phyloP scores from a whole-genome alignment of 2,113 vertebrate genomes.

The Scolopax mira region DNA sequence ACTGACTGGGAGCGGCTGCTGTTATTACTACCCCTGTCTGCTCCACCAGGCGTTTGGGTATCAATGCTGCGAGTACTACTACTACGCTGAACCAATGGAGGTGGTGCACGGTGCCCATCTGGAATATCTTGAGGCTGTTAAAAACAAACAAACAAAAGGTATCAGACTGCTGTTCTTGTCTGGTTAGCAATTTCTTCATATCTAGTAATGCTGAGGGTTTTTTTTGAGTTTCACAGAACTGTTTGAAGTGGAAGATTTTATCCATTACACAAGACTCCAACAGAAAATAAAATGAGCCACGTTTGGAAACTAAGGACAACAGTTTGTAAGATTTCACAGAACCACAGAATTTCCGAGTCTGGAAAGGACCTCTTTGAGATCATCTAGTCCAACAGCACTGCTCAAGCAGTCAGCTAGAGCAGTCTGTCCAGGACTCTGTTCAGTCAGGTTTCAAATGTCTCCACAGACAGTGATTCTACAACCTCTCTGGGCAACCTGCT shows the following conservation, averaged over 20 bases:
- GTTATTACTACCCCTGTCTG: constrained; percentile 87
- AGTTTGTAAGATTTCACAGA: not conserved
- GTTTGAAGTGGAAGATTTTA: not conserved
- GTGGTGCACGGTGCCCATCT: constrained; percentile 94
- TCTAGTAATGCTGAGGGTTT: not conserved
- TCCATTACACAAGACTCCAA: not conserved
- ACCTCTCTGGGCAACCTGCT: not conserved
- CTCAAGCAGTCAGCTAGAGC: not conserved
- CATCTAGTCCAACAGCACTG: not conserved
- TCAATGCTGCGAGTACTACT: constrained; percentile 98
- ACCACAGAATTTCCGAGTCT: not conserved
- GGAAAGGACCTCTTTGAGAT: not conserved
- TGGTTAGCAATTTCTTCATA: not conserved
- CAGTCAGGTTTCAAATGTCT: not conserved
- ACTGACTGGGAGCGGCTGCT: constrained; percentile 95
- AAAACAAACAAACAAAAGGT: not conserved
- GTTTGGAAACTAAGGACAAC: not conserved
- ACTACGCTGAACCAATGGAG: constrained; percentile 87
- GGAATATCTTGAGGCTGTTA: constrained; percentile 93
- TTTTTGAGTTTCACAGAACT: not conserved
- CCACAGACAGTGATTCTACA: not conserved
- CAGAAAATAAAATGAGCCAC: not conserved
- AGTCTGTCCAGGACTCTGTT: not conserved
- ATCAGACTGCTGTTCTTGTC: not conserved
- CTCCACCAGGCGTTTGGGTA: constrained; percentile 92